Evolutionary conservation across 2,888 invertebrate species (phyloP), one percentile per base, ranked within the genome.

Genomic region (Bombylius discolor): DNA sequence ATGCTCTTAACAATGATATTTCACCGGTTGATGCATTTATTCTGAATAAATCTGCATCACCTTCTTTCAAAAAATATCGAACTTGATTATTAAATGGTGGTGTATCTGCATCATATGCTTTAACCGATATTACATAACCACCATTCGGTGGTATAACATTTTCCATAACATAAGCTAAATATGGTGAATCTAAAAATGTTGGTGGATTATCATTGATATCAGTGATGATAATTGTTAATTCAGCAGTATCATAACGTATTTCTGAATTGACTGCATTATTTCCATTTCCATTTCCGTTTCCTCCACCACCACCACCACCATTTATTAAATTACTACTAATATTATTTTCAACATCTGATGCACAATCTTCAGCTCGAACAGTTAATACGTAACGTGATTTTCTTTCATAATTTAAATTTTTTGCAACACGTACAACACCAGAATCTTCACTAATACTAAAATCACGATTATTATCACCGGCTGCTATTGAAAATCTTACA

Each of bases 121-220:
- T 83, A 52, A 95, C 89, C 63, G 88, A 84, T 65, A 85, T 81
- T 64, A 90, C 83, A 70, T 87, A 89, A 53, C 88, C 89, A 65
- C 79, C 84, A 65, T 83, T 86, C 52, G 87, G 85, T 56, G 89
- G 87, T 61, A 89, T 82, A 66, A 89, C 84, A 72, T 92, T 91
- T 77, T 97, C 96, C 85, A 93, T 90, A 57, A 95, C 92, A 71
- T 89, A 87, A 5, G 92, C 91, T 68, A 91, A 77, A 75, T 94
- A 95, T 0, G 95, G 95, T n/a, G 94, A 93, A 75, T 96, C 89
- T 63, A 91, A 77, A 75, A 96, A 96, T 49, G 89, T 86, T 49
- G 96, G 96, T 39, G 88, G 86, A 69, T 93, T 93, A 76, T 96
- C 95, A 75, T 96, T 95, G 68, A 94, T 88, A 74, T 96, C 94